Evolutionary conservation across 2,113 vertebrate species (phyloP).

Genomic region (Phoenicopterus ruber): DNA sequence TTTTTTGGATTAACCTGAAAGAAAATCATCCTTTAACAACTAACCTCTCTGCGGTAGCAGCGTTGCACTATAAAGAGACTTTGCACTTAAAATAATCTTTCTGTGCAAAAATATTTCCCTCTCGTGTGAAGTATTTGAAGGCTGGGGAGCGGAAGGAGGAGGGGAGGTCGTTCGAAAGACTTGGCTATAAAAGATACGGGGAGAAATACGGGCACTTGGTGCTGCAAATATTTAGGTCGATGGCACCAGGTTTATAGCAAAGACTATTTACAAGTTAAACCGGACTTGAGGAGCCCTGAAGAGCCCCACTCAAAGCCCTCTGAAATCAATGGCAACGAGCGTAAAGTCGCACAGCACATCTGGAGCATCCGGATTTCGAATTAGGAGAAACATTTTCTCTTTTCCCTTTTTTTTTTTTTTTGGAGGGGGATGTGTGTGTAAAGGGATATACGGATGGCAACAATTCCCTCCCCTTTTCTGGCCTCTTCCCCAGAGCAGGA

Average conservation of each 20-base stretch:
- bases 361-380: neutral
- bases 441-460: neutral
- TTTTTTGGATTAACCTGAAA: neutral
- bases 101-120: neutral
- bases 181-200: neutral
- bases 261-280: neutral
- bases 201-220: neutral
- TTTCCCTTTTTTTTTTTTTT: neutral
- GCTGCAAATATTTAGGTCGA: neutral
- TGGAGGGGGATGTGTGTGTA: too few relatives aligned
- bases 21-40: neutral
- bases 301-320: neutral
- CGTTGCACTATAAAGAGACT: neutral
- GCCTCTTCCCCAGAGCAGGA: neutral
- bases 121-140: neutral
- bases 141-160: neutral
- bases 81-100: neutral
- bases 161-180: fast-evolving
- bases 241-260: neutral
- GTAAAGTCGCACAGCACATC: fast-evolving
- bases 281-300: neutral
- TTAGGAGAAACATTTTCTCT: neutral
- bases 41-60: neutral
- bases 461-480: neutral
- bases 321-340: neutral